Evolutionary conservation across 2,113 vertebrate genomes (phyloP), one percentile per base, ranked within the genome.

Genomic region (Cranoglanis bouderius): DNA sequence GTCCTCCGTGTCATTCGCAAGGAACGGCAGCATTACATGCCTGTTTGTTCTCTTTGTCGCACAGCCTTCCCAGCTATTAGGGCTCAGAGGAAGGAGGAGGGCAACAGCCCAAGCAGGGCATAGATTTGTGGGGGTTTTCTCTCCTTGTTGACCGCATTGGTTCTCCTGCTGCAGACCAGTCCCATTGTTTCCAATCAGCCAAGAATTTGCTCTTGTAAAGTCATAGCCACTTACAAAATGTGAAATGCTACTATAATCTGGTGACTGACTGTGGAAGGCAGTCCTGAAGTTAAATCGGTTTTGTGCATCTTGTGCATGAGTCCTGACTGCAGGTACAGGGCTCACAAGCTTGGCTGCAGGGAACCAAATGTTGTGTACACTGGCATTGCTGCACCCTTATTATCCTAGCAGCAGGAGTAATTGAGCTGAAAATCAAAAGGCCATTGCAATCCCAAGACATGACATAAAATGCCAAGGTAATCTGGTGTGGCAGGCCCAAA

Each of bases 371-470:
- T 77, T 84, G 80, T 90, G 90, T 70, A 84, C 80, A 61, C 32
- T 84, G 59, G 19, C 32, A 19, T 5, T 4, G n/a, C 32, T 61
- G 86, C 61, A 55, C 40, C 12, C 59, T 84, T 88, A 84, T 87
- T 90, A 83, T 89, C 91, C 92, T 88, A 94, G 92, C 92, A 92
- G 93, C 90, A 92, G 91, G 93, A 94, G 94, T 94, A 95, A 96
- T 96, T 95, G 95, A 95, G 95, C 94, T 94, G 94, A 95, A 96
- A 95, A 96, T 95, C 94, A 93, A 95, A 95, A 95, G 92, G 93
- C 91, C 88, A 88, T 93, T 92, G 90, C 91, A 88, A 91, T 81
- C 91, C 92, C 93, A 94, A 95, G 90, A 93, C 92, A 88, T 90
- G 85, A 92, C 91, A 92, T 91, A 92, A 90, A 92, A 94, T 94